Base-by-base conservation (phyloP, 2,888 invertebrate genomes). In the Nebria brevicollis region DNA sequence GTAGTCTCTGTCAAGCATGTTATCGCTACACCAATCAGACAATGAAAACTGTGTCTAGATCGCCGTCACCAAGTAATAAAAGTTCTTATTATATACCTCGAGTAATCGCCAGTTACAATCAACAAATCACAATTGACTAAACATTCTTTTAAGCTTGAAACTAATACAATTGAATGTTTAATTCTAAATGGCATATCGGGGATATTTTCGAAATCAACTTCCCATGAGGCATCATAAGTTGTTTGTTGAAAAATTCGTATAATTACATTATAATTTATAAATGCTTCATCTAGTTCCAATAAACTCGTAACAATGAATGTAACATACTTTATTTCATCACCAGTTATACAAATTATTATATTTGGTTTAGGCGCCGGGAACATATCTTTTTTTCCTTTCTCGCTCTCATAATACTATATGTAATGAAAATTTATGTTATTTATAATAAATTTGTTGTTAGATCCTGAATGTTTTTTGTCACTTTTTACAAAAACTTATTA, bases 41-140 rank as follows among this genome's bases (percentile, higher is more conserved):
- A 43, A 43, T 54, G 13, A 54, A 11, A 54, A 54, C 34, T 5
- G 54, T 54, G 54, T 54, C 54, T 34, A 6, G 54, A 54, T 13
- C 54, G 54, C 13, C 54, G 54, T 54, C 8, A 54, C 54, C 54
- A 54, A 8, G 8, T 54, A 8, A 54, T 54, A 8, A 8, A 54
- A 34, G 34, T 34, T 34, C 5, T 15, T 26, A 15, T 43, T 64
- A 54, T 81, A 64, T 84, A 87, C 87, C 84, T 85, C n/a, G 73
- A 77, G 74, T 85, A 88, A 86, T 91, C 90, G 83, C 92, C 91
- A 74, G 91, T 84, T 75, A 91, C 85, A 77, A 93, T 90, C 10
- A 93, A 85, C 81, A 92, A 85, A 86, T 93, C 91, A 20, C 90
- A 89, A 81, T 89, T 86, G 8, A 88, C 87, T 4, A 93, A 86